Evolutionary conservation across 2,113 vertebrate species (phyloP).

Genomic region (Formicarius rufipectus): DNA sequence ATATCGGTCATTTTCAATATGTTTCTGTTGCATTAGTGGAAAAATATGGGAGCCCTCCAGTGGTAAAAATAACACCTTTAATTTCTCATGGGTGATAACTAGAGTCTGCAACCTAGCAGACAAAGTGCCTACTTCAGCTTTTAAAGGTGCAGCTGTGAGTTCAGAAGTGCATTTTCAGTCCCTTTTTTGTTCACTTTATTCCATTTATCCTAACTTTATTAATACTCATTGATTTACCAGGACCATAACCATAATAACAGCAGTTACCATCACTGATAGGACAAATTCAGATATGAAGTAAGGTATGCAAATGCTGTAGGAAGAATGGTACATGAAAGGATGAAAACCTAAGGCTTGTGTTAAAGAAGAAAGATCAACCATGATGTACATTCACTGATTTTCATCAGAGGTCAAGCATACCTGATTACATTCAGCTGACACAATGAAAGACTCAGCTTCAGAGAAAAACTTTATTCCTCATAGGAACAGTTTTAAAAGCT

Average conservation of each 20-base stretch:
- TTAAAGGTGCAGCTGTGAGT: neutral
- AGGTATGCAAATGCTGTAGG: neutral
- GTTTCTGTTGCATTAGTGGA: slow-evolving; percentile 40
- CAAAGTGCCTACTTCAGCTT: slow-evolving; percentile 27
- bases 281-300: neutral
- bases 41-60: slow-evolving; percentile 42
- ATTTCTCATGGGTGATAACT: slow-evolving; percentile 37
- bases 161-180: neutral
- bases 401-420: neutral
- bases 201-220: neutral
- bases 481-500: neutral
- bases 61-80: slow-evolving; percentile 61
- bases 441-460: neutral
- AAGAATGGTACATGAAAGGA: neutral
- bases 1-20: slow-evolving; percentile 20
- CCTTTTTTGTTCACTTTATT: neutral
- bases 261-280: neutral
- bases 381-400: neutral
- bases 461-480: neutral
- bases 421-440: neutral
- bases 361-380: neutral
- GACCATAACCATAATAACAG: neutral
- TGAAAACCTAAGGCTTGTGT: neutral
- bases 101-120: slow-evolving; percentile 11
- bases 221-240: neutral